These are phyloP conservation scores for Eupeodes latifasciatus DNA, from an alignment of 2,888 invertebrate species.

Conservation along the genomic window DNA sequence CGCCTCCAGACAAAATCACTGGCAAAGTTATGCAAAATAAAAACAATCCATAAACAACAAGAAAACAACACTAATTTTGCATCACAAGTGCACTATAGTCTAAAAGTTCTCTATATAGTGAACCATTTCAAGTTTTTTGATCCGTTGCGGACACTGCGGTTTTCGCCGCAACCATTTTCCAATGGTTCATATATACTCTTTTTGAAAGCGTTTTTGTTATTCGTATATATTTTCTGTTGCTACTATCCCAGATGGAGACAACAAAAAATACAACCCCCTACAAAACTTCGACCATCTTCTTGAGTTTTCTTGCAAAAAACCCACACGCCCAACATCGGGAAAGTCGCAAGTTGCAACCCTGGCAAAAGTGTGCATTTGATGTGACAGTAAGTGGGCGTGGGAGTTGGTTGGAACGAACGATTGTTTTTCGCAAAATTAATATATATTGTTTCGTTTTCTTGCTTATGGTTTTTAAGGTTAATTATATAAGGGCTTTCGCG, in stretches of 20 bases:
- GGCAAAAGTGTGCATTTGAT: slow-evolving; percentile 70
- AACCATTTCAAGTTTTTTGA: slow-evolving; percentile 66
- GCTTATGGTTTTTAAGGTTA: slow-evolving; percentile 69
- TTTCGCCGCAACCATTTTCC: slow-evolving; percentile 54
- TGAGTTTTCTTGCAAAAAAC: slow-evolving; percentile 44
- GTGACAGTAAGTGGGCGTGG: slow-evolving; percentile 73
- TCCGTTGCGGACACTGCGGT: slow-evolving; percentile 70
- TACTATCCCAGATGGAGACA: neutral
- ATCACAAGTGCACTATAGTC: slow-evolving; percentile 5
- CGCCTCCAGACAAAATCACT: slow-evolving; percentile 56
- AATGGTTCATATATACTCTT: slow-evolving; percentile 23
- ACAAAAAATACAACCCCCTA: slow-evolving; percentile 17
- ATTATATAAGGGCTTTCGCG: slow-evolving; percentile 71
- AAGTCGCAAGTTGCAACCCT: slow-evolving; percentile 9
- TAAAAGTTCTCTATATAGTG: slow-evolving; percentile 13
- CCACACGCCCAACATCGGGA: neutral
- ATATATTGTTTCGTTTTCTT: slow-evolving; percentile 73
- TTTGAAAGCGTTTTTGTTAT: slow-evolving; percentile 36
- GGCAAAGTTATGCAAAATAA: slow-evolving; percentile 47
- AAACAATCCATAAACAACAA: slow-evolving; percentile 45
- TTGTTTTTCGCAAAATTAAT: slow-evolving; percentile 73
- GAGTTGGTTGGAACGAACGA: slow-evolving; percentile 57
- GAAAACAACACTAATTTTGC: slow-evolving; percentile 58
- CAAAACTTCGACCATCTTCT: slow-evolving; percentile 57
- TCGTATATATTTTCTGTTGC: slow-evolving; percentile 30